Conservation (phyloP, 2,888 invertebrate species). For the Lysandra bellargus region DNA sequence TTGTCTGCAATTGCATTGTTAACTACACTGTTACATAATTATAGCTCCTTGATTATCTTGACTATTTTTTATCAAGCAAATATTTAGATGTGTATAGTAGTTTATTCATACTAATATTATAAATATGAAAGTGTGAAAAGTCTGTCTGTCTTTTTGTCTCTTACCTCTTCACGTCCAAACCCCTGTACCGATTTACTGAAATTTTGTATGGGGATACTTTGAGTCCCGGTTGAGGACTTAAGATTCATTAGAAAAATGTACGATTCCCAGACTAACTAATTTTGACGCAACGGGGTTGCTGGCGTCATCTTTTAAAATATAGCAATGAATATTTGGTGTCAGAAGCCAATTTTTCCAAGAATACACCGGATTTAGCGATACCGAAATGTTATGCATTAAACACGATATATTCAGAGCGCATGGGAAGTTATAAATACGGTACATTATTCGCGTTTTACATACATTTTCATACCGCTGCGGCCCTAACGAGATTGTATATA, state of each 20-base stretch:
- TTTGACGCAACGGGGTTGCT: too few relatives aligned
- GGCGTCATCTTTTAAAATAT: background rate
- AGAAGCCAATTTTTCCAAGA: background rate
- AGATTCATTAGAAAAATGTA: too few relatives aligned
- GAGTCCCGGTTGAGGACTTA: too few relatives aligned
- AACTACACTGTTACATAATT: background rate
- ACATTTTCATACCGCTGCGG: conserved; percentile 40
- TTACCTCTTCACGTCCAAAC: too few relatives aligned
- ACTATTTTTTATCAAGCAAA: too few relatives aligned
- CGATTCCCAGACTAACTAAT: too few relatives aligned
- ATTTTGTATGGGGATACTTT: too few relatives aligned
- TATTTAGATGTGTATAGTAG: too few relatives aligned
- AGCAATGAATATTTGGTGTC: background rate
- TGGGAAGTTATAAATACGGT: conserved; percentile 38
- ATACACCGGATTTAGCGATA: conserved; percentile 3
- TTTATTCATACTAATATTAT: too few relatives aligned
- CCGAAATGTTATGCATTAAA: conserved; percentile 30
- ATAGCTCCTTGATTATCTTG: background rate
- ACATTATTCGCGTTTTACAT: conserved; percentile 39
- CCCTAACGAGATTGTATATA: conserved; percentile 40
- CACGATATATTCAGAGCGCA: conserved; percentile 34
- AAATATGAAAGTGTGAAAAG: too few relatives aligned
- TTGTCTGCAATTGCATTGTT: background rate
- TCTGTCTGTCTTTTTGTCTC: too few relatives aligned
- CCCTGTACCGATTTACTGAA: too few relatives aligned